Evolutionary conservation across 2,888 invertebrate species (phyloP), one percentile per base, ranked within the genome.

Genomic region (Agrotis exclamationis): DNA sequence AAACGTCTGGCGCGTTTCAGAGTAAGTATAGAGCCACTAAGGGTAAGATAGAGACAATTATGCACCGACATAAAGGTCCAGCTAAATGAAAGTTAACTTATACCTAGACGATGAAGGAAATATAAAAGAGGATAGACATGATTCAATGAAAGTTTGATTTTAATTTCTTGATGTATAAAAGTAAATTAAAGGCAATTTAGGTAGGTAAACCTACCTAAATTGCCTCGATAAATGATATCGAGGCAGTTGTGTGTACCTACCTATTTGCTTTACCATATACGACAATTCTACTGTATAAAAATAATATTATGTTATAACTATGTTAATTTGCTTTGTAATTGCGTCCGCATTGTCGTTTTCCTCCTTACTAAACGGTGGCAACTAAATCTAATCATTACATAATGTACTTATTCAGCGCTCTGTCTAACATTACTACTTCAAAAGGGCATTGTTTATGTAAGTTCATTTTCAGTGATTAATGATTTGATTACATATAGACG

Each of bases 1-100:
- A 99, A 99, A 91, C 97, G 99, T 51, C 93, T 99, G 45, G 98
- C 98, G 3, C 97, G 99, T 89, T 98, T 99, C 92, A 97, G 98
- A 96, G 99, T 99, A 95, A 97, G 97, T 93, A 59, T 14, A 39
- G 39, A 24, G 24, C 28, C 28, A 28, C 9, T 39, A 39, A 11
- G 11, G 11, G 39, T 39, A 39, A 39, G 11, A 33, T 39, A 39
- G 9, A 11, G 39, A 39, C 39, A 39, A 39, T 33, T 44, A 22
- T 72, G n/a, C 20, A 16, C 16, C 9, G 24, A 50, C 14, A n/a
- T 44, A 20, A 13, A 65, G 14, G 20, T 53, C n/a, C 48, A 62
- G 24, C 24, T 58, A 39, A 70, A 28, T 68, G 63, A 63, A 65
- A 66, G 24, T n/a, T 50, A 45, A 57, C 9, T 33, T 1, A 33